Conservation (phyloP, 2,113 vertebrate genomes). For the Telmatochromis brachygnathus region DNA sequence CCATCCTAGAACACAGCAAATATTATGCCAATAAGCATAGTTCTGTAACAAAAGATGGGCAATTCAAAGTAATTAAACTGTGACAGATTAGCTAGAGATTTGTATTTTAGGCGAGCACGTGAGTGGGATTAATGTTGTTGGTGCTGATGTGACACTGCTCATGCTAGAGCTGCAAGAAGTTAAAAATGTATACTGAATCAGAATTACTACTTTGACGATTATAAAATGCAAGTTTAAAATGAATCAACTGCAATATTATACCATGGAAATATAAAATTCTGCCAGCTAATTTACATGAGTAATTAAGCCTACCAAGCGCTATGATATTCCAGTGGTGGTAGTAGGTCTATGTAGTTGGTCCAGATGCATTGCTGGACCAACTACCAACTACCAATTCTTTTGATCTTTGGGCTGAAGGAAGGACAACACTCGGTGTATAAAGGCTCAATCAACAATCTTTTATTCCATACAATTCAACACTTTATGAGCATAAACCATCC, state of each 20-base stretch:
- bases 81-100: not conserved
- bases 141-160: not conserved
- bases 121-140: not conserved
- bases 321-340: not conserved
- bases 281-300: not conserved
- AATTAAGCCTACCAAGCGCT: not conserved
- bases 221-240: not conserved
- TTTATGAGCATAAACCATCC: not conserved
- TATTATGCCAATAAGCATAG: not conserved
- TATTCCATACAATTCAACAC: not conserved
- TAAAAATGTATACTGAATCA: not conserved
- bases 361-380: not conserved
- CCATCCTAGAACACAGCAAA: not conserved
- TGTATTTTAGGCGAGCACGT: not conserved
- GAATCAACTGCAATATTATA: not conserved
- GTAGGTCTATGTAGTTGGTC: not conserved
- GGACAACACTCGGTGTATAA: not conserved
- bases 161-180: not conserved
- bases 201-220: not conserved
- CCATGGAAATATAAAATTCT: not conserved
- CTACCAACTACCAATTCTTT: not conserved
- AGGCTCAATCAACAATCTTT: not conserved
- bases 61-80: not conserved
- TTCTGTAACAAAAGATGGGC: not conserved
- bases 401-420: not conserved